These are phyloP conservation scores for Hyla sarda DNA, from an alignment of 2,113 vertebrate genomes.

Conservation along the genomic window DNA sequence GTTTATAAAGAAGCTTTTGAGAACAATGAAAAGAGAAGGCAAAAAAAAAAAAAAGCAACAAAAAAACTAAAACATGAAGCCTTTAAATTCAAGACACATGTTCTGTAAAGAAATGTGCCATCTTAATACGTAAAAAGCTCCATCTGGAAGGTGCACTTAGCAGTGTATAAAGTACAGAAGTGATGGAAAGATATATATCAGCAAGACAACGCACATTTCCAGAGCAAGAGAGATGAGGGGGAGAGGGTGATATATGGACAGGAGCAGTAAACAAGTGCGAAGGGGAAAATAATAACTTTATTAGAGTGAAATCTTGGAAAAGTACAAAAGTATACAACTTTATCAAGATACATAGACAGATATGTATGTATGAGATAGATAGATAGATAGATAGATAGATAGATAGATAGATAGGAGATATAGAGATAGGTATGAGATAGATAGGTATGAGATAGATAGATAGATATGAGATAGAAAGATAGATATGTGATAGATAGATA, in stretches of 20 bases:
- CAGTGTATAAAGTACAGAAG: constrained; percentile 13
- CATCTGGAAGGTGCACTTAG: constrained; percentile 37
- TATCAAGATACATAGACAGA: not conserved
- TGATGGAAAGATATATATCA: constrained; percentile 17
- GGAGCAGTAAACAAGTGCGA: not conserved
- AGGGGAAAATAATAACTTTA: not conserved
- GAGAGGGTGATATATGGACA: not conserved
- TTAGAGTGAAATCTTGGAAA: not conserved
- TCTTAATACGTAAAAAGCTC: constrained; percentile 16
- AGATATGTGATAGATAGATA: too few relatives aligned
- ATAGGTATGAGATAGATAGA: too few relatives aligned
- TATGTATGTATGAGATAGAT: not conserved
- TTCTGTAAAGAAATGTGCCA: not conserved
- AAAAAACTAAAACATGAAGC: not conserved
- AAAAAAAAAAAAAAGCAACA: not conserved
- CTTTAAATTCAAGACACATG: not conserved
- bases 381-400: not conserved
- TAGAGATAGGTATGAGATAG: too few relatives aligned
- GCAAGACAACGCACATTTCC: not conserved
- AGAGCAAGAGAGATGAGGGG: not conserved
- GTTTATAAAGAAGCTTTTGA: not conserved
- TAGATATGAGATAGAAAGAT: too few relatives aligned
- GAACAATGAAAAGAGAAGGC: not conserved
- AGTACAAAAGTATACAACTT: too few relatives aligned
- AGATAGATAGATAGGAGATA: not conserved